Percentiles rank a stretch among this genome's conserved stretches.
Evolutionary conservation across 23 tunicate species (phyloP).

Genomic region (Diplosoma virens): DNA sequence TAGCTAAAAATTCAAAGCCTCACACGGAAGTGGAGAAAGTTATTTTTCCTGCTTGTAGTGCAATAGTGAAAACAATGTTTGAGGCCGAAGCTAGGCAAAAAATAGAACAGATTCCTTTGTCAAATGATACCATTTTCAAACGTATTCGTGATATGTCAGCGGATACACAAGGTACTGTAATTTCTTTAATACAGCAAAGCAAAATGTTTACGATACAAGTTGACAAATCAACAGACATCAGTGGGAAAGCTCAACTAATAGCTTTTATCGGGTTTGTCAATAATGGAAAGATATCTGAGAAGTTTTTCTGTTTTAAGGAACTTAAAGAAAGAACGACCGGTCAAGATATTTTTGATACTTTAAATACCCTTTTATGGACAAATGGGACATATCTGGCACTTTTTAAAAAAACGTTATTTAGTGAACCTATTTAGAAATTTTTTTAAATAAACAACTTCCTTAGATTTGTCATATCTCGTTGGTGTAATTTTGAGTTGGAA

Average conservation of each 20-base stretch:
- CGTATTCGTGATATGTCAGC: constrained; percentile 9
- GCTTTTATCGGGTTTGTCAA: constrained; percentile 18
- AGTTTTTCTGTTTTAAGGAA: constrained; percentile 9
- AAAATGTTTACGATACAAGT: constrained; percentile 13
- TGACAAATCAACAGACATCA: too few species aligned
- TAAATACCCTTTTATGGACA: not conserved
- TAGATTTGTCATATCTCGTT: too few species aligned
- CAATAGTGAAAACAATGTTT: constrained; percentile 13
- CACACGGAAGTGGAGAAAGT: too few species aligned
- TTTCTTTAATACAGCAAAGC: constrained; percentile 7
- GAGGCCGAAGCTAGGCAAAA: not conserved
- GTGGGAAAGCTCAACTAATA: constrained; percentile 3
- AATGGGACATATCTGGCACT: not conserved
- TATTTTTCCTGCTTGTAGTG: not conserved
- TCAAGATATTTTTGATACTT: constrained; percentile 12
- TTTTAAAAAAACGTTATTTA: too few species aligned
- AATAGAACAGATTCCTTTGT: too few species aligned
- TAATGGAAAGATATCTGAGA: constrained; percentile 3
- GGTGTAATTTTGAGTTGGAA: too few species aligned
- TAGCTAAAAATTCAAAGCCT: too few species aligned
- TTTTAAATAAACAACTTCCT: too few species aligned
- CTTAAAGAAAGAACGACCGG: constrained; percentile 6
- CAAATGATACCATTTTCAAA: constrained; percentile 9
- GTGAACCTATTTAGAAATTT: too few species aligned
- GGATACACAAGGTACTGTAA: too few species aligned